A percentile compares a stretch with the other conserved stretches of the same genome.
Conservation (phyloP, 2,797 vertebrate genomes). For the Gephyroberyx darwinii region DNA sequence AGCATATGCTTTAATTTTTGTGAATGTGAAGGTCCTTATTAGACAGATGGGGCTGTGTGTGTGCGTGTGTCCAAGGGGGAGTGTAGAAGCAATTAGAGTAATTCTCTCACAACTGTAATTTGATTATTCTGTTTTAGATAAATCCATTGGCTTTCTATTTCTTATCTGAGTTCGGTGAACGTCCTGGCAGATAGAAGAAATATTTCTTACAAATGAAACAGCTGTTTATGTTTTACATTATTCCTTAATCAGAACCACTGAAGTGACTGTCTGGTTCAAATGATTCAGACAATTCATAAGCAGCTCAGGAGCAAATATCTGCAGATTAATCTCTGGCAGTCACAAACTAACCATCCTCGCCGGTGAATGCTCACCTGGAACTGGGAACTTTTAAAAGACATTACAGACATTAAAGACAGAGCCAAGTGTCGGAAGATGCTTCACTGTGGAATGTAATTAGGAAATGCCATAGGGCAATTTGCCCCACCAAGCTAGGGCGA, state of each 20-base stretch:
- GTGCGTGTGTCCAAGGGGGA: slow-evolving; percentile 43
- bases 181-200: slow-evolving; percentile 42
- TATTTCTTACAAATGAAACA: slow-evolving; percentile 50
- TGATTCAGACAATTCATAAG: slow-evolving; percentile 25
- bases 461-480: slow-evolving; percentile 57
- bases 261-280: slow-evolving; percentile 38
- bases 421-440: slow-evolving; percentile 47
- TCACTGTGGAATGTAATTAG: slow-evolving; percentile 42
- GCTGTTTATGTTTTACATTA: slow-evolving; percentile 58
- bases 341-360: slow-evolving; percentile 46
- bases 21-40: slow-evolving; percentile 69
- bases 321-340: slow-evolving; percentile 30
- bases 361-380: slow-evolving; percentile 55
- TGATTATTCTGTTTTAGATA: slow-evolving; percentile 64
- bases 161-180: slow-evolving; percentile 50
- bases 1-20: slow-evolving; percentile 75
- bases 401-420: slow-evolving; percentile 47
- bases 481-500: slow-evolving; percentile 32
- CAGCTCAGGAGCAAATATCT: slow-evolving; percentile 25
- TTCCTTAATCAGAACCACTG: slow-evolving; percentile 47
- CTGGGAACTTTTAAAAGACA: slow-evolving; percentile 54
- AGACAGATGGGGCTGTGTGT: slow-evolving; percentile 68
- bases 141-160: slow-evolving; percentile 53
- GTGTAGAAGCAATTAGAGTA: slow-evolving; percentile 58
- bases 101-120: slow-evolving; percentile 62